Conservation (phyloP, 2,888 invertebrate genomes). For the Ctenicera cuprea region DNA sequence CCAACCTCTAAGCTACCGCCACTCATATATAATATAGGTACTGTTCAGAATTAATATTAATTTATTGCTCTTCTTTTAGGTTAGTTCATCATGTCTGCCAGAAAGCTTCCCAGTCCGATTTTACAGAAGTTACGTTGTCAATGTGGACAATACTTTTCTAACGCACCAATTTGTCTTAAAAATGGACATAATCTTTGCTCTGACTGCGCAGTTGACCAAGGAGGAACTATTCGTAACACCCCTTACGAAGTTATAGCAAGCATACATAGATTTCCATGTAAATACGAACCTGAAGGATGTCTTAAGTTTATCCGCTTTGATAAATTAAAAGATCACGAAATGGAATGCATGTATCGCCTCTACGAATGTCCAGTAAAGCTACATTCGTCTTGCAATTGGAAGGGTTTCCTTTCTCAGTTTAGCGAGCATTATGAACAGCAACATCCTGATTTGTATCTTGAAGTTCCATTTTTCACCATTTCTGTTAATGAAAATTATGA, state of each 20-base stretch:
- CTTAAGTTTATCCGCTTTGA: not conserved
- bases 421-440: not conserved
- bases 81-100: too few species aligned
- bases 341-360: not conserved
- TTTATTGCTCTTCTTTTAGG: too few species aligned
- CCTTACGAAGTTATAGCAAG: not conserved
- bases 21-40: too few species aligned
- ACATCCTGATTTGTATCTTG: not conserved
- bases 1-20: too few species aligned
- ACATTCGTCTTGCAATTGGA: not conserved
- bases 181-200: too few species aligned
- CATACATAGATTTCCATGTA: not conserved
- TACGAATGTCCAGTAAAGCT: conserved; percentile 1
- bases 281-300: conserved; percentile 1
- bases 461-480: not conserved
- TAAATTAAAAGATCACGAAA: not conserved
- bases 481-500: not conserved
- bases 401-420: not conserved
- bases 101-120: too few species aligned
- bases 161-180: too few species aligned
- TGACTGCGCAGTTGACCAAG: too few species aligned
- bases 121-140: too few species aligned
- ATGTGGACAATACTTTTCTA: too few species aligned
- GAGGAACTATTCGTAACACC: too few species aligned
- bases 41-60: too few species aligned